Conservation (phyloP, 2,797 vertebrate genomes). For the Chanos chanos region DNA sequence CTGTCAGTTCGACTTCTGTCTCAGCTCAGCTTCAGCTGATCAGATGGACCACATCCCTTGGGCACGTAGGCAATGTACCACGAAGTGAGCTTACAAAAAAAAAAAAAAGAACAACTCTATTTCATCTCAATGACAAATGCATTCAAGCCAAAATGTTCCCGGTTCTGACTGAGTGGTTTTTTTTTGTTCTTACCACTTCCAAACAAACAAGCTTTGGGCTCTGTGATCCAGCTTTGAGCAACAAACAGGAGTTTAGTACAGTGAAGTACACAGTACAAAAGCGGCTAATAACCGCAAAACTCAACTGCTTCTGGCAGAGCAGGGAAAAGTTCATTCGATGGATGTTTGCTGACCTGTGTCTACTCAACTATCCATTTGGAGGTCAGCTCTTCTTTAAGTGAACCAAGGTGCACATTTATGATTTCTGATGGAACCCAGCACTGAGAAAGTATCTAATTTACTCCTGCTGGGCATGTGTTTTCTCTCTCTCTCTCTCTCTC, state of each 20-base stretch:
- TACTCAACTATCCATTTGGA: constrained; percentile 30
- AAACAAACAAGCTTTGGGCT: too few species aligned
- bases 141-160: too few species aligned
- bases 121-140: too few species aligned
- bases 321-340: constrained; percentile 26
- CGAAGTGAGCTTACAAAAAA: constrained; percentile 16
- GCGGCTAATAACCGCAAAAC: too few species aligned
- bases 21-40: constrained; percentile 22
- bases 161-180: too few species aligned
- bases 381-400: constrained; percentile 26
- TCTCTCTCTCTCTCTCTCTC: constrained; percentile 18
- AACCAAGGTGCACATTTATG: constrained; percentile 26
- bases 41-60: constrained; percentile 41
- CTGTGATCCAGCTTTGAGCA: too few species aligned
- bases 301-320: too few species aligned
- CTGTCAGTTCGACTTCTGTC: constrained; percentile 41
- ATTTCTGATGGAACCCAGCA: constrained; percentile 12
- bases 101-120: background rate
- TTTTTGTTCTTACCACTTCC: too few species aligned
- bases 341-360: constrained; percentile 19
- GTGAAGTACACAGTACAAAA: too few species aligned
- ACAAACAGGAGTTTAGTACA: too few species aligned
- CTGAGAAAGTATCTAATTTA: too few species aligned
- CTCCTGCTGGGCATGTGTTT: too few species aligned
- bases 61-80: constrained; percentile 35